Base-by-base conservation (phyloP, 2,113 vertebrate species). In the Callochromis pleurospilus region DNA sequence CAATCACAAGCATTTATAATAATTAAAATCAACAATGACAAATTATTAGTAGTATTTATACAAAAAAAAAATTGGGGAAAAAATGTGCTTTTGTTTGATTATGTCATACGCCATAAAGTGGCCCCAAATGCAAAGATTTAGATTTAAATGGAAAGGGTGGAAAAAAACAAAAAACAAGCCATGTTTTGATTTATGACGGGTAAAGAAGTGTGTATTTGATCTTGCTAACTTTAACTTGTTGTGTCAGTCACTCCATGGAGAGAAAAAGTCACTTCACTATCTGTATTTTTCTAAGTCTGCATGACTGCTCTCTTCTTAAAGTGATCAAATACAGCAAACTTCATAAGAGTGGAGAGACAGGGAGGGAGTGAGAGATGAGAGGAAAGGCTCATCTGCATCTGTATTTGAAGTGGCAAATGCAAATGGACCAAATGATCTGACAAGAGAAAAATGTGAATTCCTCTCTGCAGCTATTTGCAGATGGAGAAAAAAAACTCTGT, bases 351-450 rank as follows among this genome's bases (percentile, higher is more conserved):
- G 73, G 82, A 90, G 80, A 75, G 90, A 85, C 21, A 65, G 85
- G 85, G 88, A 51, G 91, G 73, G 84, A 80, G 84, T 1, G 68
- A 79, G 86, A 93, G 94, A 95, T 94, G 93, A 95, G 93, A 95
- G 91, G 90, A 92, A 89, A 89, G 79, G 90, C 93, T 95, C 91
- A 93, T 94, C 92, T 94, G 89, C 81, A 90, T 93, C 89, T 90
- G 82, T 89, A 91, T 93, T 94, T 93, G 91, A 93, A 89, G 93
- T 91, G 90, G 90, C 90, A 95, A 96, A 95, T 95, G 94, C 95
- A 94, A 96, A 95, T 95, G 93, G 93, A 86, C 93, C 94, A 95
- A 96, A 95, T 95, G 91, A 96, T 96, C 93, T 95, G 93, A 94
- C 90, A 87, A 94, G 91, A 94, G 84, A 92, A 92, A 95, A 92